Evolutionary conservation across 2,113 vertebrate genomes (phyloP), one percentile per base, ranked within the genome.

Genomic region (Ardeotis arabs): DNA sequence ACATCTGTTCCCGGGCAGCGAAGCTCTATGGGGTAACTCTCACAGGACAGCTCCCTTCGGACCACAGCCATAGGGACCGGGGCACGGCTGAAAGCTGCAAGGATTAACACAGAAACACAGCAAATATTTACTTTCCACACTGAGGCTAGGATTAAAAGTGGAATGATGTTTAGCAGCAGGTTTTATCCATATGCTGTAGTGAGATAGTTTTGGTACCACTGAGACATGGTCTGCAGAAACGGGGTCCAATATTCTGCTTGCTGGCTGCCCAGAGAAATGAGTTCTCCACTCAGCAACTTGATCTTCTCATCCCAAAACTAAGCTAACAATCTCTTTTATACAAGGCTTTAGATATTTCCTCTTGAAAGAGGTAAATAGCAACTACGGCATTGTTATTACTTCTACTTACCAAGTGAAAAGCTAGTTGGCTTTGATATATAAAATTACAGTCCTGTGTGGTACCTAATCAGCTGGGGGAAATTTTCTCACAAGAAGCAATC

Each of bases 61-160:
- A 99, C 99, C 97, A 99, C 99, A 47, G 99, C 99, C 99, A 99
- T 99, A 49, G 99, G 99, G 89, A 99, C 99, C 1, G 99, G 99
- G 53, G 99, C 99, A 73, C 99, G 99, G 97, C 99, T 99, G 97
- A 99, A 99, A 81, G 99, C 99, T 99, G 97, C 28, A 79, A 31
- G 64, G 58, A 81, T 90, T 78, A 92, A 87, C 75, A 89, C 76
- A 92, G 83, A 50, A 62, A 76, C 68, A 88, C 53, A 63, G 62
- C 50, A 68, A 87, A 68, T 21, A n/a, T 66, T 70, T 86, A 59
- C 81, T 66, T 53, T 44, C 52, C 76, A 58, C 12, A 4, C 21
- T 2, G n/a, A 96, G 55, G 77, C 59, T 17, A 35, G 84, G 50
- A 83, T 52, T 58, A 53, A 66, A 84, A 90, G 53, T 1, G 0